Evolutionary conservation across 2,888 invertebrate species (phyloP), one percentile per base, ranked within the genome.

Genomic region (Scaptomyza tumidula): DNA sequence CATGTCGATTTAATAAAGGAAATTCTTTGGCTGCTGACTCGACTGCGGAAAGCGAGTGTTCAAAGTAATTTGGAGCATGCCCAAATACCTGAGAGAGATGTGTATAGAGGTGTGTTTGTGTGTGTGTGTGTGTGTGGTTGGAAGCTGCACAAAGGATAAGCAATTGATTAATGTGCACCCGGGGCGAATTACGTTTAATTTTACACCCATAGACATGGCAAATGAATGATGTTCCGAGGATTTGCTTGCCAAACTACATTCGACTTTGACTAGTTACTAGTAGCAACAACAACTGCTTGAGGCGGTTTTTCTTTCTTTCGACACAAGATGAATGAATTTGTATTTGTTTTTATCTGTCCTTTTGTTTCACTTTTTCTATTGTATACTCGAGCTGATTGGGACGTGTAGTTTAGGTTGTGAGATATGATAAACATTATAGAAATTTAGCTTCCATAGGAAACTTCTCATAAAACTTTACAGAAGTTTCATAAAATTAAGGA

Each of bases 41-140:
- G 24, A 33, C 48, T 64, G 63, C 54, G 64, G 82, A 85, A 82
- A 45, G 50, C 66, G 62, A 66, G 86, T 88, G 88, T 77, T 86
- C 88, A 88, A 82, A 88, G 86, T 88, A 89, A 86, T 86, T 86
- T 86, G 88, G 75, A 88, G 85, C 80, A 89, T 79, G 78, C 88
- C 88, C 75, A 74, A 86, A 88, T 86, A 89, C 89, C 84, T 79
- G 81, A 75, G 73, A 57, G 69, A 57, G 45, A 31, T 59, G 45
- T 46, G 3, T 44, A 6, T 43, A 6, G n/a, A 7, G 9, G 45
- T 24, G 6, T n/a, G 27, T 31, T 29, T 33, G 11, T 46, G 6
- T 14, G 31, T 7, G 14, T 31, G 14, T 13, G 48, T 48, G 16
- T 16, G 11, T 11, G 11, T 31, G 48, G 11, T 6, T 16, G 48